Evolutionary conservation across 1,140 invertebrate species (phyloP), one percentile per base, ranked within the genome.

Genomic region (Drosophila persimilis): DNA sequence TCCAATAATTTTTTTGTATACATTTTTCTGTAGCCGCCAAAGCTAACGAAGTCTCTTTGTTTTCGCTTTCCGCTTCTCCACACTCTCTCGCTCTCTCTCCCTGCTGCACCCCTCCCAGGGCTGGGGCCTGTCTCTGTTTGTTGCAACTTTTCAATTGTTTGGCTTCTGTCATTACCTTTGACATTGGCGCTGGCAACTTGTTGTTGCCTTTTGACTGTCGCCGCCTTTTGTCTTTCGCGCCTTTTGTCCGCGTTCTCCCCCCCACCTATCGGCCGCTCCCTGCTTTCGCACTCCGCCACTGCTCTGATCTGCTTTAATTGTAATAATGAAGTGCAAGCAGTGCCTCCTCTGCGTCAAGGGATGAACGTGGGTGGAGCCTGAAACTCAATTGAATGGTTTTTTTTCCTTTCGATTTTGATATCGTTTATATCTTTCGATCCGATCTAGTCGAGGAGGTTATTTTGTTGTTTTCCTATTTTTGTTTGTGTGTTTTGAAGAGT

Each of bases 131-230:
- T 69, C 72, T 75, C 52, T 69, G 73, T 66, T 80, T 84, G 80
- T 80, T 86, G 63, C 81, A 85, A 85, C 73, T 85, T 85, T 86
- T 81, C 81, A 85, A 85, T 85, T 85, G 81, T 85, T 85, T 86
- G 77, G 81, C 81, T 85, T 85, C 81, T 81, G 81, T 86, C 81
- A 85, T 85, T 86, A 85, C 81, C 81, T 85, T 85, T 85, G 81
- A 85, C 81, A 86, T 80, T 39, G 81, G 81, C 81, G 43, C 52
- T 76, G 73, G 61, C 61, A 75, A 56, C 80, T 66, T 72, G 72
- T 64, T 79, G 71, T 75, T 75, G 81, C 77, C 81, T 81, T 85
- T 86, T 85, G 58, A 81, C 81, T 81, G 81, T 77, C 80, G 80
- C 64, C 81, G 80, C 64, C 81, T 85, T 85, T 85, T 85, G 83